Evolutionary conservation across 1,140 invertebrate genomes (phyloP), one percentile per base, ranked within the genome.

Genomic region (Diplogasteroides magnus): DNA sequence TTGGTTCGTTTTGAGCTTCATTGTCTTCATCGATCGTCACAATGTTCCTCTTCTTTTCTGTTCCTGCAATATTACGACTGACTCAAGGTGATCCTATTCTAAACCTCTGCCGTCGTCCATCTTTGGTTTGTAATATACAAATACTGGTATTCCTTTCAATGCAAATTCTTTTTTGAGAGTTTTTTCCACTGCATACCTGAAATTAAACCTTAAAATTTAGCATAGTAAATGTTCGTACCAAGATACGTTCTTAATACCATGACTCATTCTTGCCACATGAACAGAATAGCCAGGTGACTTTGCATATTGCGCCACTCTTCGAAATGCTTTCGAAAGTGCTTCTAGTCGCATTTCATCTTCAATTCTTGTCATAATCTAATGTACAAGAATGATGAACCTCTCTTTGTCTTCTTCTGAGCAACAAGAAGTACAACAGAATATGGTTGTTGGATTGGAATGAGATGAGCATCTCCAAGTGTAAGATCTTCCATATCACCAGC

Each of bases 401-500:
- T 48, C 37, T 48, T 48, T 11, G 37, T 48, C 37, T 48, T 48
- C 37, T 48, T 48, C 37, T 48, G 37, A 11, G 37, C 37, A 48
- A 48, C 37, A 48, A 48, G 6, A 48, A 48, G 37, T 48, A 19
- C 37, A 48, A 48, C 37, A 11, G 6, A 6, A 48, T 19, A 48
- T 48, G 6, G 6, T 48, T 48, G 6, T 48, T 48, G 6, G 19
- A 48, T 48, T 23, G 19, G 15, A 23, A 48, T n/a, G 6, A 65
- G 37, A 55, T 65, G 64, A 23, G 64, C 37, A 48, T 56, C 64
- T 56, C 64, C 64, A 2, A 65, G 3, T 13, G 31, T 23, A 2
- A 65, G 64, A 55, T 65, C 32, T 28, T 25, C 48, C 64, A 65
- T 65, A 23, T 65, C 29, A 23, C 64, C 64, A 6, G 64, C 64